Evolutionary conservation across 2,888 invertebrate species (phyloP).

Genomic region (Augiades crinisus): DNA sequence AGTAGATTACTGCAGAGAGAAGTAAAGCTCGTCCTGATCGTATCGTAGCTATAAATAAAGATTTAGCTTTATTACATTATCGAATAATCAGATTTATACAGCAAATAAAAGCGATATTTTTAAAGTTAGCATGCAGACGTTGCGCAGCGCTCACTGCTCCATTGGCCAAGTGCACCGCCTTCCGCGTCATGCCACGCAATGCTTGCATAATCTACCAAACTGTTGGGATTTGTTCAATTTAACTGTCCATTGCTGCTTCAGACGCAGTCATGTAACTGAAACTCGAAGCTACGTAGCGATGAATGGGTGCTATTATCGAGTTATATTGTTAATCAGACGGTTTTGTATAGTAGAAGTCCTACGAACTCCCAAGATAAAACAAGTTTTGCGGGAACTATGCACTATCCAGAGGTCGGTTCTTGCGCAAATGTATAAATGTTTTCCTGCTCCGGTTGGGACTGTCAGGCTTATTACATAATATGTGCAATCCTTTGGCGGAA

Average conservation of each 20-base stretch:
- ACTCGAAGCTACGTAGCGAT: not conserved
- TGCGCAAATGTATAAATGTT: slow-evolving; percentile 67
- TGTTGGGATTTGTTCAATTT: slow-evolving; percentile 28
- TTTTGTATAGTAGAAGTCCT: slow-evolving; percentile 27
- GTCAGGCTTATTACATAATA: slow-evolving; percentile 27
- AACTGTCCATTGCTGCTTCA: slow-evolving; percentile 31
- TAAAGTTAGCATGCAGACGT: slow-evolving; percentile 31
- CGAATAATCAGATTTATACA: not conserved
- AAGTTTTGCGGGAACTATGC: slow-evolving; percentile 62
- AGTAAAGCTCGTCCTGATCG: not conserved
- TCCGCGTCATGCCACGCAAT: slow-evolving; percentile 71
- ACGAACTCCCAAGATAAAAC: slow-evolving; percentile 53
- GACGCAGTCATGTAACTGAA: not conserved
- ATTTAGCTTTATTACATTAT: not conserved
- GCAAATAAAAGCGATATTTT: not conserved
- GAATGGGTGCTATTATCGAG: not conserved
- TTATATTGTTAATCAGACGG: not conserved
- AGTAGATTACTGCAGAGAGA: not conserved
- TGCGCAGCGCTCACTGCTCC: slow-evolving; percentile 54
- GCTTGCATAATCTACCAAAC: slow-evolving; percentile 55
- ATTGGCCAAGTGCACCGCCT: slow-evolving; percentile 73
- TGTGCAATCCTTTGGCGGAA: slow-evolving; percentile 21
- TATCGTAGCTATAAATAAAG: not conserved
- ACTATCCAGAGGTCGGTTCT: slow-evolving; percentile 63
- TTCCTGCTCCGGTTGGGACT: slow-evolving; percentile 53